Evolutionary conservation across 1,140 invertebrate genomes (phyloP).

Genomic region (Drosophila rhopaloa): DNA sequence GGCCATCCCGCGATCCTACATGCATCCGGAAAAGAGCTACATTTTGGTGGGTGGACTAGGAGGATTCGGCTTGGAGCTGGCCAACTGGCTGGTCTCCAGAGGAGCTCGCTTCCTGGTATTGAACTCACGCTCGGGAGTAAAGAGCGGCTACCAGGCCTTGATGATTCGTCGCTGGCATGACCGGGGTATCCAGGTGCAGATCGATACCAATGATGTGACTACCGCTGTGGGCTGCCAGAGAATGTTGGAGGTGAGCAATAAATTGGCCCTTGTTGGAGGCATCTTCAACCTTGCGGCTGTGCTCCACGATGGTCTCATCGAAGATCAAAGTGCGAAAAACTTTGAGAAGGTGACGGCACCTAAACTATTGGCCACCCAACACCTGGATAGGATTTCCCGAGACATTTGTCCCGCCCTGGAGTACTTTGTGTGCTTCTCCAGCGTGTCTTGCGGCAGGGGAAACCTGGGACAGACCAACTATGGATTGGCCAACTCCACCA

Average conservation of each 20-base stretch:
- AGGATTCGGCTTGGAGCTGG: conserved; percentile 97
- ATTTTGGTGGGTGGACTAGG: conserved; percentile 95
- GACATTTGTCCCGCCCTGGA: conserved; percentile 91
- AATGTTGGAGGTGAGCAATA: conserved; percentile 89
- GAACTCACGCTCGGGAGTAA: conserved; percentile 94
- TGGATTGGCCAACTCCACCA: conserved; percentile 96
- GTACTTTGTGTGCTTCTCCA: conserved; percentile 97
- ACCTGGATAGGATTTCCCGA: conserved; percentile 91
- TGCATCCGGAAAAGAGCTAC: conserved; percentile 95
- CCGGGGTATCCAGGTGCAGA: conserved; percentile 88
- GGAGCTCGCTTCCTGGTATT: conserved; percentile 94
- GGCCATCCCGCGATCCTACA: conserved; percentile 93
- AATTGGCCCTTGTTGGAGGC: conserved; percentile 94
- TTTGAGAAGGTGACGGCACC: conserved; percentile 91
- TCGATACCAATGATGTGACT: conserved; percentile 89
- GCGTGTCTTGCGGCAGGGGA: conserved; percentile 96
- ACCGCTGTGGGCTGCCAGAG: conserved; percentile 88
- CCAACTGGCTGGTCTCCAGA: conserved; percentile 94
- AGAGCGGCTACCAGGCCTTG: conserved; percentile 93
- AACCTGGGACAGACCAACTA: conserved; percentile 98
- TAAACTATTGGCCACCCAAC: conserved; percentile 92
- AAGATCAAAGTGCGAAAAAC: conserved; percentile 92
- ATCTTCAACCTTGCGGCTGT: conserved; percentile 98
- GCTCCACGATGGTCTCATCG: conserved; percentile 93
- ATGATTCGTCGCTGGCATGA: conserved; percentile 91